A percentile compares a stretch with the other conserved stretches of the same genome.
These are phyloP conservation scores for Euplagia quadripunctaria DNA, from an alignment of 2,888 invertebrate species.

Conservation along the genomic window DNA sequence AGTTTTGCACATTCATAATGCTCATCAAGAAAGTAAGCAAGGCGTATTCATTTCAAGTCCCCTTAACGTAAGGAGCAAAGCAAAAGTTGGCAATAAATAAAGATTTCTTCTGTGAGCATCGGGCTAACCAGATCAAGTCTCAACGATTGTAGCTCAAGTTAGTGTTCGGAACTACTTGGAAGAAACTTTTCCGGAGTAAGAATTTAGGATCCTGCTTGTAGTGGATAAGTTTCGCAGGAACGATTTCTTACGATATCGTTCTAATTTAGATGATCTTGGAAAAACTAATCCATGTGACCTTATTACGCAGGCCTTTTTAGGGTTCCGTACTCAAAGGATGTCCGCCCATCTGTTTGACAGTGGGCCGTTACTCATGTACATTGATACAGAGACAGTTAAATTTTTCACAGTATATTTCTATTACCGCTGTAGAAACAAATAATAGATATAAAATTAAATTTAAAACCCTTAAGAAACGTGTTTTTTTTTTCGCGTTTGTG, in stretches of 20 bases:
- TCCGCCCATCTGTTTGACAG: too few species aligned
- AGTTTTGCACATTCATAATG: not conserved
- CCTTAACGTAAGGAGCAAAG: not conserved
- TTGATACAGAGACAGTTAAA: too few species aligned
- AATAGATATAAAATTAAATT: too few species aligned
- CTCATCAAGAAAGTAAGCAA: not conserved
- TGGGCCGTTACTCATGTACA: too few species aligned
- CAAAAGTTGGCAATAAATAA: conserved; percentile 22
- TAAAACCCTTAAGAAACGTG: too few species aligned
- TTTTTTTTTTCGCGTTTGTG: too few species aligned
- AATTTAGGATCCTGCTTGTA: conserved; percentile 31
- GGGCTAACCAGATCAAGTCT: conserved; percentile 35
- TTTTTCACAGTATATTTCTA: too few species aligned
- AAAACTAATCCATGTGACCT: not conserved
- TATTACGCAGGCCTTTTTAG: too few species aligned
- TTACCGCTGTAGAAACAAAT: too few species aligned
- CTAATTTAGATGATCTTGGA: not conserved
- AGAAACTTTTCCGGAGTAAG: conserved; percentile 27
- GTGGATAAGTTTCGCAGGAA: not conserved
- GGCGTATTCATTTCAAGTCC: not conserved
- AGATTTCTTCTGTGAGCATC: conserved; percentile 32
- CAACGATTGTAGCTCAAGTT: conserved; percentile 28
- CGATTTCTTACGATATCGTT: not conserved
- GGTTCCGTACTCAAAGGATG: too few species aligned
- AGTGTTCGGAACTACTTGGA: conserved; percentile 31